Evolutionary conservation across 2,797 vertebrate species (phyloP).

Genomic region (Tinamus major): DNA sequence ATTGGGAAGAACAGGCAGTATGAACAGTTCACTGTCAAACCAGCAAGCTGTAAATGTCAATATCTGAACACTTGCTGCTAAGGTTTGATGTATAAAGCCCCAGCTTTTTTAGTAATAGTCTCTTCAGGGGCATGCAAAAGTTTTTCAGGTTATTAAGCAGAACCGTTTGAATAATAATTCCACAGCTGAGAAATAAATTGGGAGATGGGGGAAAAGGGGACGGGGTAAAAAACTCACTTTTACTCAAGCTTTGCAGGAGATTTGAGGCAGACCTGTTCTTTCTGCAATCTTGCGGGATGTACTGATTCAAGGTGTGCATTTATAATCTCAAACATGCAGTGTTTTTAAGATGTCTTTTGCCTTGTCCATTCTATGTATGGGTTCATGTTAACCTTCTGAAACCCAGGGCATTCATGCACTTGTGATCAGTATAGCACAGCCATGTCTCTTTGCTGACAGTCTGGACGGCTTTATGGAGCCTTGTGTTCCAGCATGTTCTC

Average conservation of each 20-base stretch:
- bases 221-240: not conserved
- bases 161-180: constrained; percentile 17
- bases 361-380: not conserved
- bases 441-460: not conserved
- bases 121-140: not conserved
- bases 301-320: not conserved
- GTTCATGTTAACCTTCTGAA: not conserved
- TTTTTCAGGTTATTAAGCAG: not conserved
- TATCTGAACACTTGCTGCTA: not conserved
- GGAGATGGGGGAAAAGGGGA: not conserved
- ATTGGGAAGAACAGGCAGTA: not conserved
- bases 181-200: not conserved
- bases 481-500: not conserved
- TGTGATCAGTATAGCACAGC: not conserved
- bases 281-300: not conserved
- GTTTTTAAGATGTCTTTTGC: not conserved
- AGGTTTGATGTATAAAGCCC: not conserved
- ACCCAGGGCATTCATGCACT: not conserved
- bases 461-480: not conserved
- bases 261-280: not conserved
- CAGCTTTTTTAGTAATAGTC: not conserved
- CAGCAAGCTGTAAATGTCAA: not conserved
- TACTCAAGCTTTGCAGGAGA: not conserved
- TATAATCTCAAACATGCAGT: not conserved
- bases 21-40: not conserved